These are phyloP conservation scores for Ectemnius continuus DNA, from an alignment of 2,888 invertebrate species.

Conservation along the genomic window DNA sequence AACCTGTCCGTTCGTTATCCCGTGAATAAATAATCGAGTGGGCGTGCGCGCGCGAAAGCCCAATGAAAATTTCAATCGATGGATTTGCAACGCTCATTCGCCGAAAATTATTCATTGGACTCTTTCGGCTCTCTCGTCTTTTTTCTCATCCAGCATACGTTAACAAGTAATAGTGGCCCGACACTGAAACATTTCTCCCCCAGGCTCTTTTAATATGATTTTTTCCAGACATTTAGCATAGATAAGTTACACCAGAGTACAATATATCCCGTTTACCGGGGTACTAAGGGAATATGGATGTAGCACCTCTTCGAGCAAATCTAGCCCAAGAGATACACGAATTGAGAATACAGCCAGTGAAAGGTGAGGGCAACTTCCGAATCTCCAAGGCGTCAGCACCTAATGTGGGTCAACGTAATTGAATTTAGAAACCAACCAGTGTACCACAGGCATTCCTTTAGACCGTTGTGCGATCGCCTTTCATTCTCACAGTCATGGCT, in stretches of 20 bases:
- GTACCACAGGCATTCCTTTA: background rate
- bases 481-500: constrained; percentile 1
- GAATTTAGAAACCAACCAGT: constrained; percentile 55
- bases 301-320: no score
- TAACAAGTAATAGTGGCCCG: constrained; percentile 1
- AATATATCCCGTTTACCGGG: no score
- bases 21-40: constrained; percentile 71
- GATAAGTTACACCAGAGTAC: no score
- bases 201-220: no score
- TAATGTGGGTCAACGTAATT: constrained; percentile 67
- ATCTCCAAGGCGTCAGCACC: constrained; percentile 53
- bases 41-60: constrained; percentile 66
- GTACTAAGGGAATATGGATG: no score
- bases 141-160: constrained; percentile 10
- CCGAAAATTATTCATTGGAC: constrained; percentile 61
- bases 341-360: constrained; percentile 4
- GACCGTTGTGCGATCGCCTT: constrained; percentile 16
- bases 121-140: constrained; percentile 11
- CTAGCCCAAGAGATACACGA: background rate
- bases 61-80: constrained; percentile 73
- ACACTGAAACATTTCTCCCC: background rate
- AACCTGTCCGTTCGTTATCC: constrained; percentile 63
- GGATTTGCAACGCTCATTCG: constrained; percentile 64
- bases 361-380: constrained; percentile 29
- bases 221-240: no score